Conservation (phyloP, 2,797 vertebrate genomes). For the Xerus rutilus region DNA sequence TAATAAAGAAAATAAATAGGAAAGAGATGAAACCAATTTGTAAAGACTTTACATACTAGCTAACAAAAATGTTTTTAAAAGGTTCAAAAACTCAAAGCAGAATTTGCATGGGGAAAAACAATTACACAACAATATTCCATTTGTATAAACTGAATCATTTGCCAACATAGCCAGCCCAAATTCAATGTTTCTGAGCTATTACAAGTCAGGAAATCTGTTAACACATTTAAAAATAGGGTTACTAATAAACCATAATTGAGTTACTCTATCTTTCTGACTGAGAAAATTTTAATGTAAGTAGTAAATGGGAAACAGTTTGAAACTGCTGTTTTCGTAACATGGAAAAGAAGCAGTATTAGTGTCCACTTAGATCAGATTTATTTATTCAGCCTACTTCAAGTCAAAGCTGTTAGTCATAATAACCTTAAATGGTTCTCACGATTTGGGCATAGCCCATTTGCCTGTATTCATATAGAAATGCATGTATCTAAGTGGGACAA, state of each 20-base stretch:
- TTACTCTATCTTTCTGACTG: neutral
- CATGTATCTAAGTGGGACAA: conserved; percentile 16
- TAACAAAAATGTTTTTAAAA: conserved; percentile 44
- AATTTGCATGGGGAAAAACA: conserved; percentile 48
- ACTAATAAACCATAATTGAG: conserved; percentile 63
- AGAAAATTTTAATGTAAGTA: conserved; percentile 24
- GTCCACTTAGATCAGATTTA: conserved; percentile 37
- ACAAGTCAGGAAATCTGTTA: conserved; percentile 34
- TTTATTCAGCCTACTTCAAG: conserved; percentile 23
- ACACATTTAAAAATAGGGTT: conserved; percentile 31
- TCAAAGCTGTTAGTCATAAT: conserved; percentile 51
- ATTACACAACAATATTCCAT: neutral
- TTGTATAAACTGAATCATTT: conserved; percentile 8
- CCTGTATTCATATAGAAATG: conserved; percentile 13
- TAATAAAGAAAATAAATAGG: neutral
- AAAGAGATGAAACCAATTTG: neutral
- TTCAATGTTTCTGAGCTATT: neutral
- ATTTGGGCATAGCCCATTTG: conserved; percentile 38
- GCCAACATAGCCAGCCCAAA: neutral
- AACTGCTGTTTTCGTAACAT: conserved; percentile 42
- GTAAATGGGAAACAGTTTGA: conserved; percentile 35
- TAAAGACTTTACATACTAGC: neutral
- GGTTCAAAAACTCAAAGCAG: neutral
- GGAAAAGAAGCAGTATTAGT: conserved; percentile 33
- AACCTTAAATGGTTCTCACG: conserved; percentile 38